Base-by-base conservation (phyloP, 2,113 vertebrate genomes). In the Phylloscopus trochilus region DNA sequence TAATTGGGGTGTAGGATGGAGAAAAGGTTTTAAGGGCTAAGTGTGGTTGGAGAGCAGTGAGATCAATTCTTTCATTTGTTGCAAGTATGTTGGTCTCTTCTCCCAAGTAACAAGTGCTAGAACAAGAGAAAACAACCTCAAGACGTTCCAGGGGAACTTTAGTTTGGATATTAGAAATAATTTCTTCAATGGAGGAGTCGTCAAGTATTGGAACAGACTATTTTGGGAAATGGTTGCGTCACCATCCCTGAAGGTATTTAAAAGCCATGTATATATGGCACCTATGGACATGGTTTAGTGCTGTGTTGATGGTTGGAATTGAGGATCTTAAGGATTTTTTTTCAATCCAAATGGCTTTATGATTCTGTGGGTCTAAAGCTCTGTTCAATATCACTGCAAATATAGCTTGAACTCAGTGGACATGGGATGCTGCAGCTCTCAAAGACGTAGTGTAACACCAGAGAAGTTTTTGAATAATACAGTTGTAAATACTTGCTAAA, bases 11-110 rank as follows among this genome's bases (percentile, higher is more conserved):
- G 7, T 7, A 24, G 27, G 41, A 53, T 12, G 44, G 22, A 78
- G 19, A 59, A 31, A 41, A 47, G 17, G 5, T 69, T 11, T 31
- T 47, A 62, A 21, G 7, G 62, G 30, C 9, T 31, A 47, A 30
- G 9, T 41, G 39, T 26, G 41, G 12, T 17, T 0, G 1, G 24
- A 55, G 11, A 62, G 30, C 15, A 69, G 10, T 0, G 0, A 62
- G 11, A 76, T 35, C 9, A 62, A 20, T 35, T 52, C 20, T 55
- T 69, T 43, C 8, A 30, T 41, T n/a, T 69, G 10, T 47, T 83
- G 20, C 3, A 30, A 68, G 2, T 15, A 3, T 52, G 9, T 52
- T 59, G 9, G 14, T 46, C 53, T 75, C 30, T 55, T 68, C n/a
- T 69, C 17, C 21, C 21, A 62, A 13, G 41, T 31, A 62, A 41